A percentile compares a stretch with the other conserved stretches of the same genome.
These are phyloP conservation scores for Dromius quadrimaculatus DNA, from an alignment of 2,888 invertebrate species.

Conservation along the genomic window DNA sequence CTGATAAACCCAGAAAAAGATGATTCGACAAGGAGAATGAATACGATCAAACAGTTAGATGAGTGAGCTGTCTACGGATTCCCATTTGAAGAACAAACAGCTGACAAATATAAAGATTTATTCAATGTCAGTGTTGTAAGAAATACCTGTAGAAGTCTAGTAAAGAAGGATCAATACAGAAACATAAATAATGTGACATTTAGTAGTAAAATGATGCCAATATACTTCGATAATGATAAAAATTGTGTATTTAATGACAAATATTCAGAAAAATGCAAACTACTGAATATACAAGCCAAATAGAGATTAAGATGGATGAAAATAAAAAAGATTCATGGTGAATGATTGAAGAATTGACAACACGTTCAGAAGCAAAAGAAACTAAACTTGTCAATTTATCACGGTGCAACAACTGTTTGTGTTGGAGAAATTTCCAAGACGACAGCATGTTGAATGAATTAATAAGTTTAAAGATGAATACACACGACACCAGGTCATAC, in stretches of 20 bases:
- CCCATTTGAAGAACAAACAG: too few relatives aligned
- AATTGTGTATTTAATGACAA: conserved; percentile 13
- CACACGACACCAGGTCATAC: neutral
- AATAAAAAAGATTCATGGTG: conserved; percentile 3
- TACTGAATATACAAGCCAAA: neutral
- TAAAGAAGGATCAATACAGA: too few relatives aligned
- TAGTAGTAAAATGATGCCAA: neutral
- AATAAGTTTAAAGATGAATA: neutral
- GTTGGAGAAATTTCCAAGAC: neutral
- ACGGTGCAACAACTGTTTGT: conserved; percentile 1
- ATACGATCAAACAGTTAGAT: too few relatives aligned
- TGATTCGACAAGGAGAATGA: too few relatives aligned
- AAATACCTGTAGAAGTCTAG: too few relatives aligned
- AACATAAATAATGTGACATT: too few relatives aligned
- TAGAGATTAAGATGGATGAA: neutral
- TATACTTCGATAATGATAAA: conserved; percentile 9
- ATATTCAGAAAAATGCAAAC: neutral
- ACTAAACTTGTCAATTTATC: neutral
- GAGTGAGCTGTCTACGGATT: too few relatives aligned
- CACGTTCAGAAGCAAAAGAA: conserved; percentile 5
- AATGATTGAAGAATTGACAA: conserved; percentile 2
- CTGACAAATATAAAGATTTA: too few relatives aligned
- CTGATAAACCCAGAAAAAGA: too few relatives aligned
- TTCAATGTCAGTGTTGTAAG: too few relatives aligned
- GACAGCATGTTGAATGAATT: conserved; percentile 5